These are phyloP conservation scores for Limnephilus rhombicus DNA, from an alignment of 2,888 invertebrate species.

Conservation along the genomic window DNA sequence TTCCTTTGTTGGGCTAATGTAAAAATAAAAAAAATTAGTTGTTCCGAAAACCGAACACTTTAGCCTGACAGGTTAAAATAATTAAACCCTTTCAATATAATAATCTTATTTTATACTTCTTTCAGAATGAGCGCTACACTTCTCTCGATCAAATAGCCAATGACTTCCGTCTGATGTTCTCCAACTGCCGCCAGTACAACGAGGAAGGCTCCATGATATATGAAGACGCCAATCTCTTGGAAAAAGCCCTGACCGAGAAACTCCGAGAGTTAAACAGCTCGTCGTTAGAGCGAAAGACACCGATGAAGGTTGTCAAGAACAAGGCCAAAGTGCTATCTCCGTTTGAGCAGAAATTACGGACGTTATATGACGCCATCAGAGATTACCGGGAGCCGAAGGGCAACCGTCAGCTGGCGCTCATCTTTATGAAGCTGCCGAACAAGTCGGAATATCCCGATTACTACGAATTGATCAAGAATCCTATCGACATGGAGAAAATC, in stretches of 20 bases:
- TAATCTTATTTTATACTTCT: conserved; percentile 27
- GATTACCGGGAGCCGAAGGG: conserved; percentile 92
- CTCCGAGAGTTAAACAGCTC: conserved; percentile 85
- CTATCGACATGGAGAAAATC: conserved; percentile 97
- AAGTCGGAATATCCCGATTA: conserved; percentile 97
- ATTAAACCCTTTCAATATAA: neutral
- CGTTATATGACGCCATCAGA: conserved; percentile 91
- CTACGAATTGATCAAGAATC: conserved; percentile 97
- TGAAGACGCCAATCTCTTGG: conserved; percentile 94
- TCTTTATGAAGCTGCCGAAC: conserved; percentile 96
- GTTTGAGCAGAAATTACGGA: conserved; percentile 88
- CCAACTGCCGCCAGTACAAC: conserved; percentile 97
- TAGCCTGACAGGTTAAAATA: too few species aligned
- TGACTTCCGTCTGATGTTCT: conserved; percentile 96
- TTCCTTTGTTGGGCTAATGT: too few species aligned
- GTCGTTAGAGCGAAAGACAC: conserved; percentile 74
- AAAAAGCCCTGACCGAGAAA: conserved; percentile 90
- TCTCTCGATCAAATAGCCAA: conserved; percentile 90
- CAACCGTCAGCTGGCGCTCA: conserved; percentile 92
- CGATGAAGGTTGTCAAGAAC: conserved; percentile 75
- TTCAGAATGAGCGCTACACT: conserved; percentile 86
- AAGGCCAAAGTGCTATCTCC: conserved; percentile 76
- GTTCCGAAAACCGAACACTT: too few species aligned
- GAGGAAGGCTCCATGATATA: conserved; percentile 97
- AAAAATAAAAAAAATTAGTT: too few species aligned